Evolutionary conservation across 2,888 invertebrate genomes (phyloP).

Genomic region (Mythimna albipuncta): DNA sequence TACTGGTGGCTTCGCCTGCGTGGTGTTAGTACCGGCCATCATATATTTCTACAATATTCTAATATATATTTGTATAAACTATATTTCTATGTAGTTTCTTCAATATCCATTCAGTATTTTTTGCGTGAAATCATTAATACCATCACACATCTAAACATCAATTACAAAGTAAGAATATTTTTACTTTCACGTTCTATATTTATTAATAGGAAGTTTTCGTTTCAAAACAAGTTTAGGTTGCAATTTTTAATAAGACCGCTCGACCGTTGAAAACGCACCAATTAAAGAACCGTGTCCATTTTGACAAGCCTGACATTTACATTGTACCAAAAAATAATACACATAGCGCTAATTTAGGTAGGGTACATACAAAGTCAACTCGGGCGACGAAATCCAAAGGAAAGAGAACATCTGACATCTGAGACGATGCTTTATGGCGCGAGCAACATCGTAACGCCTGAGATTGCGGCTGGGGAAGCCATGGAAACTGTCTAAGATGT

Average conservation of each 20-base stretch:
- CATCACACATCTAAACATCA: no score
- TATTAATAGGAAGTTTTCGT: not conserved
- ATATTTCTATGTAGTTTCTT: no score
- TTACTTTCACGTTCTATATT: not conserved
- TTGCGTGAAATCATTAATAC: no score
- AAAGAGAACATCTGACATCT: slow-evolving; percentile 41
- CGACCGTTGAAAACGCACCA: not conserved
- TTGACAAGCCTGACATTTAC: not conserved
- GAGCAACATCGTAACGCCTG: slow-evolving; percentile 62
- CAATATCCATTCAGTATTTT: no score
- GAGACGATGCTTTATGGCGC: slow-evolving; percentile 63
- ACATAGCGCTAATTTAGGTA: slow-evolving; percentile 38
- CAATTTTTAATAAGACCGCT: not conserved
- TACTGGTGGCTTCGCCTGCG: no score
- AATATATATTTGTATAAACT: no score
- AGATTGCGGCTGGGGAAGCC: slow-evolving; percentile 67
- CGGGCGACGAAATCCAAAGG: slow-evolving; percentile 39
- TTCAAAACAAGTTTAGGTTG: not conserved
- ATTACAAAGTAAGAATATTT: no score
- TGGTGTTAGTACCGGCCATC: no score
- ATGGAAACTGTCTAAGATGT: slow-evolving; percentile 53
- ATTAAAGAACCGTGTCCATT: not conserved
- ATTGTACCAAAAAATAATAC: slow-evolving; percentile 14
- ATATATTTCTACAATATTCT: no score
- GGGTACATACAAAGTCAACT: slow-evolving; percentile 51